Conservation (phyloP, 2,797 vertebrate genomes). For the Acanthis flammea region DNA sequence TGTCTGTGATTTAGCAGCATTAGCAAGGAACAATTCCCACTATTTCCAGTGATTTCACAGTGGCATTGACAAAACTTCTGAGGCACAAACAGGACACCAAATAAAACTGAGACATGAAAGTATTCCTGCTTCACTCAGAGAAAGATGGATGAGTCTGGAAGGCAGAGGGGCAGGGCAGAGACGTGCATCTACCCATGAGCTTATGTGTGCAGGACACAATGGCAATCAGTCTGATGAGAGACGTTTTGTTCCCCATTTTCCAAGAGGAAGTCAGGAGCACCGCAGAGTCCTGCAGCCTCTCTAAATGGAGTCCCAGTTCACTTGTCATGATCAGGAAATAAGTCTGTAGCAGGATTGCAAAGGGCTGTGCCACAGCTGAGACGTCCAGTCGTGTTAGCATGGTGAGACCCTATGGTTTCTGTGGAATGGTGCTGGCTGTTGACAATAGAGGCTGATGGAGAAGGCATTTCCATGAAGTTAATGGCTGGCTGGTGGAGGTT, state of each 20-base stretch:
- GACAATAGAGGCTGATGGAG: slow-evolving; percentile 67
- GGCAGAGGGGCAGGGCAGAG: slow-evolving; percentile 56
- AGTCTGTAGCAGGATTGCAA: neutral
- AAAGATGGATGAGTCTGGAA: slow-evolving; percentile 39
- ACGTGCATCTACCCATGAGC: neutral
- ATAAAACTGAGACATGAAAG: slow-evolving; percentile 52
- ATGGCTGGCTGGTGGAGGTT: slow-evolving; percentile 65
- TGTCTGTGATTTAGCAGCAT: neutral
- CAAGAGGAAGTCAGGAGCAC: slow-evolving; percentile 26
- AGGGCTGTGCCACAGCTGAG: slow-evolving; percentile 24
- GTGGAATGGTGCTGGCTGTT: slow-evolving; percentile 51
- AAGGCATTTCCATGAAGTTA: slow-evolving; percentile 66
- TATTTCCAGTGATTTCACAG: neutral
- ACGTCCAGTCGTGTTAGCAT: slow-evolving; percentile 4
- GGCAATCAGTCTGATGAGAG: slow-evolving; percentile 72
- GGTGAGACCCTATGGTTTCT: slow-evolving; percentile 6
- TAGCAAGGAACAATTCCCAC: neutral
- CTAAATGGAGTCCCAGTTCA: neutral
- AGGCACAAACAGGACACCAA: slow-evolving; percentile 5
- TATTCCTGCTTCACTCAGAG: slow-evolving; percentile 57
- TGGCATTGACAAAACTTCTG: neutral
- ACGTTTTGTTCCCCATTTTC: slow-evolving; percentile 62
- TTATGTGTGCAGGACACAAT: neutral
- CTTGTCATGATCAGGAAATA: slow-evolving; percentile 25
- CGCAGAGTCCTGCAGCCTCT: slow-evolving; percentile 34